Percentiles rank a stretch among this genome's conserved stretches.
These are phyloP conservation scores for Thymelicus acteon DNA, from an alignment of 2,888 invertebrate species.

Conservation along the genomic window DNA sequence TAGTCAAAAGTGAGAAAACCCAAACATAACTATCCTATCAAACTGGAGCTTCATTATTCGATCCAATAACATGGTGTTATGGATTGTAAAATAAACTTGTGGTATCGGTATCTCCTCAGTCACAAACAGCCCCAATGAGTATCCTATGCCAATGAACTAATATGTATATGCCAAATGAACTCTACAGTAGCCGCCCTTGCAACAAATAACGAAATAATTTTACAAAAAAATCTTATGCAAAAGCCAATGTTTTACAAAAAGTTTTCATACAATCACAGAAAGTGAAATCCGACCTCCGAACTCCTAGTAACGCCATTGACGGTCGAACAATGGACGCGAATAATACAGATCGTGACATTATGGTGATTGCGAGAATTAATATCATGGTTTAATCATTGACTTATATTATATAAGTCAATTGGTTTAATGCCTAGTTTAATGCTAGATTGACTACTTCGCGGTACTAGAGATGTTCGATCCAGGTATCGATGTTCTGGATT, in stretches of 20 bases:
- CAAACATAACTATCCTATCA: too few relatives aligned
- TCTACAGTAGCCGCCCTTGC: background rate
- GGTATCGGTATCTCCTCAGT: too few relatives aligned
- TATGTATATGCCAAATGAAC: background rate
- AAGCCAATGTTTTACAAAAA: constrained; percentile 11
- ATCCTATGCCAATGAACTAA: too few relatives aligned
- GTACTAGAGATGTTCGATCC: too few relatives aligned
- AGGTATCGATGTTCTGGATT: too few relatives aligned
- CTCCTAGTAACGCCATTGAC: constrained; percentile 22
- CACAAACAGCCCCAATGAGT: background rate
- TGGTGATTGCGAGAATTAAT: constrained; percentile 22
- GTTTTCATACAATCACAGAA: constrained; percentile 23
- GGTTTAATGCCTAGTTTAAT: too few relatives aligned
- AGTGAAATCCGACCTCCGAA: constrained; percentile 31
- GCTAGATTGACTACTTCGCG: background rate
- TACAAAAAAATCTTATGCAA: background rate
- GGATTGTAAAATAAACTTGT: too few relatives aligned
- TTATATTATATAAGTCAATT: too few relatives aligned
- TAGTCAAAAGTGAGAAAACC: too few relatives aligned
- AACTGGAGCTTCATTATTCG: too few relatives aligned
- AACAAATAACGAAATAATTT: background rate
- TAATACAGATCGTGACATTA: constrained; percentile 30
- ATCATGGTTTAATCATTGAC: constrained; percentile 29
- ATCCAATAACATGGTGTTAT: too few relatives aligned
- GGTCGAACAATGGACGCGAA: constrained; percentile 17